Base-by-base conservation (phyloP, 2,888 invertebrate species). In the Papilio elwesi region DNA sequence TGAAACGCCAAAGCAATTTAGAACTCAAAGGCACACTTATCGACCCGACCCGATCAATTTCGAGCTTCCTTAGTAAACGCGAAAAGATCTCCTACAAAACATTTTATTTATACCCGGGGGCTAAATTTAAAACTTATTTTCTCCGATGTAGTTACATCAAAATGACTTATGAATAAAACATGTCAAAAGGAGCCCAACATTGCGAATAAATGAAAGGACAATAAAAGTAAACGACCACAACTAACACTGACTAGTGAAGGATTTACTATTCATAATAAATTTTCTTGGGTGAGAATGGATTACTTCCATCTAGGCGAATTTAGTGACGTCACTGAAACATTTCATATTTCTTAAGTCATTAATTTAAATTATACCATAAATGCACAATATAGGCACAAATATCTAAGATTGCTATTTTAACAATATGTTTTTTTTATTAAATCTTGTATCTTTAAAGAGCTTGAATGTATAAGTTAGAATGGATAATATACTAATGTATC, bases 1-100 rank as follows among this genome's bases (percentile, higher is more conserved):
- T 67, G 52, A 52, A 59, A 71, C 51, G 71, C 9, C 66, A 62
- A 62, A 71, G 71, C 67, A 67, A 71, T 71, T 71, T 67, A 26
- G 52, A 59, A 16, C 26, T 66, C 71, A 66, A 70, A 70, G 55
- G 55, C 36, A 36, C 52, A 55, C 64, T 70, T 64, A 70, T 48
- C 57, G 57, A 57, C 49, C 53, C 65, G 53, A 57, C 36, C n/a
- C 57, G 70, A 66, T 51, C 70, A 59, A 55, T 36, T 49, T 55
- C 48, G 13, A 48, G 49, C 57, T 71, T 57, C 70, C 36, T 64
- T 52, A 62, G 36, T 66, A 11, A 15, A 57, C 26, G 36, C n/a
- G 53, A 65, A 47, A 55, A n/a, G 0, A 65, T 55, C 15, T 51
- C 26, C 16, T 16, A 48, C 55, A 53, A 57, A 43, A 70, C 59